Conservation (phyloP, 2,888 invertebrate species). For the Camptogramma bilineatum region DNA sequence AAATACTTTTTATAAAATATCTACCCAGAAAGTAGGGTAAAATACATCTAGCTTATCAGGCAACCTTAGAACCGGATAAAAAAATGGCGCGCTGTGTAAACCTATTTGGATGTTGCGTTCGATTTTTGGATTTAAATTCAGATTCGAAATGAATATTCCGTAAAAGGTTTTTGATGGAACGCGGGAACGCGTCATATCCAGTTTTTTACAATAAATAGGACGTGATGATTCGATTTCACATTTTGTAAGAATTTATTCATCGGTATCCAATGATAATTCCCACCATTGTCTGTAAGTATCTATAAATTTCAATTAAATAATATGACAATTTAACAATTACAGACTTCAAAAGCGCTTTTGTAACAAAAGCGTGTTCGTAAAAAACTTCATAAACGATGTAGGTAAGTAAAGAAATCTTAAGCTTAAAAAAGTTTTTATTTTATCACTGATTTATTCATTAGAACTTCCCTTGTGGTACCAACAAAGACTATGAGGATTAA, state of each 20-base stretch:
- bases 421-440: too few species aligned
- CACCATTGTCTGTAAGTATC: too few species aligned
- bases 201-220: constrained; percentile 16
- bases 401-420: too few species aligned
- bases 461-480: too few species aligned
- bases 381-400: too few species aligned
- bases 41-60: neutral
- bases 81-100: constrained; percentile 45
- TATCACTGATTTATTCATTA: too few species aligned
- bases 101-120: constrained; percentile 41
- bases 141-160: constrained; percentile 28
- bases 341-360: neutral
- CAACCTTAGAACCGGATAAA: constrained; percentile 37
- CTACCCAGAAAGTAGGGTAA: too few species aligned
- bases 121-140: constrained; percentile 41
- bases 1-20: too few species aligned
- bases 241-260: constrained; percentile 8
- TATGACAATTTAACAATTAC: neutral
- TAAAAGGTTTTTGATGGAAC: constrained; percentile 23
- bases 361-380: too few species aligned
- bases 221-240: constrained; percentile 5
- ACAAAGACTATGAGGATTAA: too few species aligned
- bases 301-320: too few species aligned
- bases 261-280: neutral
- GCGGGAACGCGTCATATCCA: constrained; percentile 1